phyloP scores from a whole-genome alignment of 2,888 invertebrate species.

The Nebria brevicollis region DNA sequence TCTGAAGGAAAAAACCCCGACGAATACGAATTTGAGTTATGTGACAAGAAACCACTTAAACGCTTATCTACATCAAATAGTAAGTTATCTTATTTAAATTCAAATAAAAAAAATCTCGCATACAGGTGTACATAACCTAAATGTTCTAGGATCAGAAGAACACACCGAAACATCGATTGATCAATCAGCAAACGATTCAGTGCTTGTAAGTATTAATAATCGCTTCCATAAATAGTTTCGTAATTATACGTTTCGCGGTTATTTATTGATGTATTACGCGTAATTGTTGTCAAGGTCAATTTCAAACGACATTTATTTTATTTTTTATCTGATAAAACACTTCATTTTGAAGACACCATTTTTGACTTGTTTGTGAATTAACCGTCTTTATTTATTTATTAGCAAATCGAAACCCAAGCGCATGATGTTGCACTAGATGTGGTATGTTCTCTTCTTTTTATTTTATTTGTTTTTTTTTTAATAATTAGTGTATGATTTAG shows the following conservation, averaged over 20 bases:
- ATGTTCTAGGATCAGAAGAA: not conserved
- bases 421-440: not conserved
- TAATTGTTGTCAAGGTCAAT: too few species aligned
- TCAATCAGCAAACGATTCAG: conserved; percentile 31
- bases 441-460: conserved; percentile 10
- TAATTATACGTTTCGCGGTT: too few species aligned
- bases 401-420: not conserved
- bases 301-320: too few species aligned
- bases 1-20: conserved; percentile 80
- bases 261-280: too few species aligned
- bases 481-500: not conserved
- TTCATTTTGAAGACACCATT: too few species aligned
- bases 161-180: conserved; percentile 4
- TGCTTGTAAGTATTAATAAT: not conserved
- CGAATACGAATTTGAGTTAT: conserved; percentile 64
- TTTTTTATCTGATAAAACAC: too few species aligned
- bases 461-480: not conserved
- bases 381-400: conserved; percentile 15
- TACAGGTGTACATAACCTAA: too few species aligned
- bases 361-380: not conserved
- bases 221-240: too few species aligned
- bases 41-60: conserved; percentile 65
- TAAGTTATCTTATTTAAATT: conserved; percentile 56
- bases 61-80: conserved; percentile 63
- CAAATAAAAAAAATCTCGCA: too few species aligned